Base-by-base conservation (phyloP, 1,140 invertebrate genomes). In the Dolichoris vasculosae region DNA sequence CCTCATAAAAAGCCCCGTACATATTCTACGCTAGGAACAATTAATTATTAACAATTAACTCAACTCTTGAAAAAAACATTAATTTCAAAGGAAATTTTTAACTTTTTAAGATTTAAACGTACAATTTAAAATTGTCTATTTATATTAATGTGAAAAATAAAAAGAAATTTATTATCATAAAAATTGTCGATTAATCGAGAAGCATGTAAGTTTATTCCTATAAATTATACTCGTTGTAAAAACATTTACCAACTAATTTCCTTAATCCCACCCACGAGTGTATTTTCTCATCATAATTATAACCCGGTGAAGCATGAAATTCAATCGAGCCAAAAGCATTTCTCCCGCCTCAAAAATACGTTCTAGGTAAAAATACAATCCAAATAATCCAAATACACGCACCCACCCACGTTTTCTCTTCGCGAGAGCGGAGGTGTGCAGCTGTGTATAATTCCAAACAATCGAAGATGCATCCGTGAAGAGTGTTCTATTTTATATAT, bases 371-470 rank as follows among this genome's bases (percentile, higher is more conserved):
- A 59, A 59, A 59, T 59, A 59, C 9, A 26, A 59, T 59, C 55
- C 9, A 26, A 9, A 9, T 26, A 26, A 59, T 59, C 55, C 9
- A 26, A 9, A 9, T 26, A 9, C 55, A 59, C 55, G 55, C 55
- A 26, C 23, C 23, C 20, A 9, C 55, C 23, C 55, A 26, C 55
- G 13, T 2, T 20, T 4, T 23, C 7, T 23, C 55, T 26, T 51
- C 48, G 20, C 48, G 48, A 17, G 55, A 59, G 55, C 20, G 23
- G 3, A 59, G 55, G 55, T 4, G 46, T 2, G 48, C 81, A 83
- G 82, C 82, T 83, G 82, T 83, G 82, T 83, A 76, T 83, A 55
- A 38, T 69, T 69, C 11, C 63, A 81, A 81, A 63, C 80, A 59
- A 67, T 82, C 67, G 46, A 59, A 82, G 67, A 76, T 59, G 35